Evolutionary conservation across 1,140 invertebrate species (phyloP), one percentile per base, ranked within the genome.

Genomic region (Solen grandis): DNA sequence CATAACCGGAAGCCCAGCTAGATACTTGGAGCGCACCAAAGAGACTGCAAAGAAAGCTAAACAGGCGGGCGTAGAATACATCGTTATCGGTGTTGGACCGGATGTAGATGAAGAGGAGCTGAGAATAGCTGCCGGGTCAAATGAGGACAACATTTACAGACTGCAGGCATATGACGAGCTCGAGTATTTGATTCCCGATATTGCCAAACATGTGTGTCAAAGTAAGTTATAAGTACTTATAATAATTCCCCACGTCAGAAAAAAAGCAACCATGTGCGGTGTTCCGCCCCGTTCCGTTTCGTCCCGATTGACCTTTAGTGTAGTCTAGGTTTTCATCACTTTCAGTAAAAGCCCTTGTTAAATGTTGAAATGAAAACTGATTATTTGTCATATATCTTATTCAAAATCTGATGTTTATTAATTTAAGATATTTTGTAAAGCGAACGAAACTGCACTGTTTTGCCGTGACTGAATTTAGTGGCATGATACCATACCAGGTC

Each of bases 1-100:
- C 4, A 52, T 88, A 2, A 84, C 85, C 2, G 86, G 73, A 50
- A 85, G 83, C 52, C 60, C 80, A 27, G 70, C 85, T 1, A 60
- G 38, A 14, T 75, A 88, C 41, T 46, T 82, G 16, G 80, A 85
- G 46, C 36, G 62, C 16, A 82, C 84, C 2, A 81, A 84, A 55
- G 73, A 81, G 22, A 81, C 85, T 27, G 86, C 87, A 4, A 66
- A 68, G 10, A 82, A 75, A n/a, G 85, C 87, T 5, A 52, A 77
- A 1, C 84, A 83, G 46, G 81, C 81, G 16, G 88, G 87, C 22
- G 72, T 89, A 16, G 35, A 83, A 22, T 68, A 88, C 46, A 73
- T 87, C 36, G 81, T 65, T 14, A 65, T 88, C 31, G 88, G 86
- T 31, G 83, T 80, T 57, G 77, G 77, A 4, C 33, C 52, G 13